These are phyloP conservation scores for Uria lomvia DNA, from an alignment of 2,113 vertebrate species.

Conservation along the genomic window DNA sequence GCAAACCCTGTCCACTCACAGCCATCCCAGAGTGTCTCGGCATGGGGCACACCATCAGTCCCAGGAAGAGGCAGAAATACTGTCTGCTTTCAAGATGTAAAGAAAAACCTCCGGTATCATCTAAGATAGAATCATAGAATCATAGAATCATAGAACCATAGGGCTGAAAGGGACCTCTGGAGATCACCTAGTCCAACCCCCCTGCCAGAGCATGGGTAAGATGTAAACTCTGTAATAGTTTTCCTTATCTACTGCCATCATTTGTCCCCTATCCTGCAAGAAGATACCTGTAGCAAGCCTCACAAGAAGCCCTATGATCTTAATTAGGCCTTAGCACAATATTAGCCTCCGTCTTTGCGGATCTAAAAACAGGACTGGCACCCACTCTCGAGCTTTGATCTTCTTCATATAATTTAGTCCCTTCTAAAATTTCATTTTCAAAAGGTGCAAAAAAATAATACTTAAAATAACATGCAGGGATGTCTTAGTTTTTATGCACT, in stretches of 20 bases:
- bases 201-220: too few relatives aligned
- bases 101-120: not conserved
- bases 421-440: not conserved
- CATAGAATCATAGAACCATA: too few relatives aligned
- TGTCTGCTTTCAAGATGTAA: not conserved
- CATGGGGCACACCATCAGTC: not conserved
- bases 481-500: not conserved
- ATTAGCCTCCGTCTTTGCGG: not conserved
- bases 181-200: too few relatives aligned
- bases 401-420: not conserved
- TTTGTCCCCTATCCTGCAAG: not conserved
- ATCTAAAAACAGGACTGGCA: not conserved
- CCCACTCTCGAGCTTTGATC: not conserved
- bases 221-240: not conserved
- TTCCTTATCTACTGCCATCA: not conserved
- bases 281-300: not conserved
- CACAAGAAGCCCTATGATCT: not conserved
- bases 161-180: too few relatives aligned
- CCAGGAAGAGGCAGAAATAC: not conserved
- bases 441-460: not conserved
- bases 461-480: not conserved
- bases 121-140: too few relatives aligned
- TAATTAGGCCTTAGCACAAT: not conserved
- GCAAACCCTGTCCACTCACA: not conserved
- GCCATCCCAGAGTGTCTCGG: not conserved